phyloP scores from a whole-genome alignment of 1,140 invertebrate genomes.

The Tetramorium parvispinum region DNA sequence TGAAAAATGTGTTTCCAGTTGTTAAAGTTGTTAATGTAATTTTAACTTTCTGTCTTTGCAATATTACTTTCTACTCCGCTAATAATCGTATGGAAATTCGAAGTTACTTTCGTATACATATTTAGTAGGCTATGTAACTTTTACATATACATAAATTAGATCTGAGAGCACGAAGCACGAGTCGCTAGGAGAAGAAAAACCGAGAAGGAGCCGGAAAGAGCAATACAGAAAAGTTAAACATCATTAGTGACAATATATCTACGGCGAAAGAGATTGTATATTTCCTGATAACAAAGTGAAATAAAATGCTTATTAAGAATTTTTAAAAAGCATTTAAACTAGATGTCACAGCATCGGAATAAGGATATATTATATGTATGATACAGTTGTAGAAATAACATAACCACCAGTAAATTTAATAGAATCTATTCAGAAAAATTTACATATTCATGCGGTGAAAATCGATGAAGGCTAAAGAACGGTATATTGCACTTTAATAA shows the following conservation, averaged over 20 bases:
- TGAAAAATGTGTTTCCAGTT: neutral
- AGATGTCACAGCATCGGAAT: neutral
- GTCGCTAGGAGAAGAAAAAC: neutral
- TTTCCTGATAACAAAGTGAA: constrained; percentile 2
- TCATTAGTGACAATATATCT: neutral
- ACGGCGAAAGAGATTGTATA: neutral
- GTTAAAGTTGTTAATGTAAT: neutral
- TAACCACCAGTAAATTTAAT: neutral
- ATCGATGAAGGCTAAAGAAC: neutral
- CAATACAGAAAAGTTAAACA: constrained; percentile 7
- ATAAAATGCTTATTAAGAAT: constrained; percentile 18
- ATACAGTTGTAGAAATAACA: neutral
- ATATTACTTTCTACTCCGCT: neutral
- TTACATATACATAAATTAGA: constrained; percentile 16
- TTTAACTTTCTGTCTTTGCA: neutral
- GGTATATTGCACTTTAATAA: constrained; percentile 10
- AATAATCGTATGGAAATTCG: constrained; percentile 7
- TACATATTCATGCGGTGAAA: constrained; percentile 30
- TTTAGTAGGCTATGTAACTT: neutral
- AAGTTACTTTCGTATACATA: constrained; percentile 20
- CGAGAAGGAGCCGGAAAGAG: neutral
- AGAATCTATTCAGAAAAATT: neutral
- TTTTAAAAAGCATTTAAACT: neutral
- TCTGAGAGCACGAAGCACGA: neutral
- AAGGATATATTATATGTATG: neutral